These are phyloP conservation scores for Capreolus pygargus DNA, from an alignment of 2,113 vertebrate species.

Conservation along the genomic window DNA sequence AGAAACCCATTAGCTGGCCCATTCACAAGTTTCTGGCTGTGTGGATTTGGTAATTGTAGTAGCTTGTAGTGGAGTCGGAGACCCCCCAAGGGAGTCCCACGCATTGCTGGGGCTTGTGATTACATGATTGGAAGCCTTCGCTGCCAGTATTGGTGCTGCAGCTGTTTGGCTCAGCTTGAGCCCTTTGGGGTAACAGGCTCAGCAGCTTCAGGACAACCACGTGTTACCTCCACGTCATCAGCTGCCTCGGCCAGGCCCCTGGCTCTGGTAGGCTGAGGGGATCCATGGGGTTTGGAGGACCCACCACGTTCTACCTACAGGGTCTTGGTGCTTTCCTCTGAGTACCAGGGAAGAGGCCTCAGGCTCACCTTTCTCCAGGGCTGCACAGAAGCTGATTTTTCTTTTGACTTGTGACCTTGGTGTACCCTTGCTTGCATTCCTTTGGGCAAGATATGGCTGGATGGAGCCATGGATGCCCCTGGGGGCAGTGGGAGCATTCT, in stretches of 20 bases:
- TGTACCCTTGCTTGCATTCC: not conserved
- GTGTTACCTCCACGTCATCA: accelerated
- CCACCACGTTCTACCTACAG: not conserved
- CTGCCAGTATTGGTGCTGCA: not conserved
- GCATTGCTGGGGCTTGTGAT: not conserved
- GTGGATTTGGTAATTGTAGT: conserved; percentile 49
- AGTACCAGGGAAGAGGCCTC: not conserved
- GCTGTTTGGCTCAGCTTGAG: conserved; percentile 18
- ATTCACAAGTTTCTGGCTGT: conserved; percentile 43
- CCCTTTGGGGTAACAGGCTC: not conserved
- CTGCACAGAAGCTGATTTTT: not conserved
- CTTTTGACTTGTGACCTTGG: not conserved
- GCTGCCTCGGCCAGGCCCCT: not conserved
- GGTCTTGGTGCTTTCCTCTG: not conserved
- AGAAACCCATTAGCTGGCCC: conserved; percentile 29
- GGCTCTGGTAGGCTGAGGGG: not conserved
- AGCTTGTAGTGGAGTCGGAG: not conserved
- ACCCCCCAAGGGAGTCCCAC: conserved; percentile 45
- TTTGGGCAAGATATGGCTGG: not conserved
- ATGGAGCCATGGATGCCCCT: not conserved
- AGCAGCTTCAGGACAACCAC: not conserved
- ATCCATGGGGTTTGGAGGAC: too few relatives aligned
- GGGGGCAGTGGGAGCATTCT: not conserved
- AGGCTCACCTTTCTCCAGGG: not conserved
- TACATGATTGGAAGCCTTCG: not conserved